Base-by-base conservation (phyloP, 2,888 invertebrate genomes). In the Spilarctia lutea region DNA sequence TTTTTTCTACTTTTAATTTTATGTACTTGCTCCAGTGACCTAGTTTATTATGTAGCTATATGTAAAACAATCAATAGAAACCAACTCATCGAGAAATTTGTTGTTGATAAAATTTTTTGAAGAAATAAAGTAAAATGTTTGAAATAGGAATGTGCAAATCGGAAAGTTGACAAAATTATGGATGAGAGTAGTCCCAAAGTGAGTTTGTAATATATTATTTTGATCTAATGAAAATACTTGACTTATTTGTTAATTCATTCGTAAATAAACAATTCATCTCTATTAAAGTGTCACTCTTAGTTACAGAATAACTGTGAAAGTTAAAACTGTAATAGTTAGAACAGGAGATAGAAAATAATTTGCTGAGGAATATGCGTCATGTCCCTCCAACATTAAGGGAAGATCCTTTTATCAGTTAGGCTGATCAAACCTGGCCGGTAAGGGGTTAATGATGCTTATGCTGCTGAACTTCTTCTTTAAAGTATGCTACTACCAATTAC, bases 11-110 rank as follows among this genome's bases (percentile, higher is more conserved):
- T 68, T 71, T 42, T 20, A 74, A 73, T 80, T 81, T 74, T 88
- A 87, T 85, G 81, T 84, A 85, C 79, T 79, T 76, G 85, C 74
- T 82, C 83, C 78, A 81, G 80, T 93, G 92, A 93, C 93, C 93
- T 86, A 92, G 74, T 90, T 92, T 74, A 68, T 27, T 18, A 65
- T 6, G 20, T 30, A 30, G 30, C 33, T 45, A 33, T n/a, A 56
- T 56, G 13, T 60, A 45, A 60, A 56, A 33, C 16, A 70, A 69
- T 35, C 8, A 70, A 69, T n/a, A 52, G 33, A 70, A 70, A 70
- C n/a, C 39, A 35, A 56, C 8, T 69, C 2, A 8, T 33, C 30
- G 66, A 30, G 68, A 39, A n/a, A 35, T 3, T n/a, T 68, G 48
- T 20, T 35, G 11, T 45, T n/a, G n/a, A 30, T 30, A 20, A 30